Percentiles rank a stretch among this genome's conserved stretches.
phyloP scores from a whole-genome alignment of 2,888 invertebrate species.

The Cataglyphis altisquamis region DNA sequence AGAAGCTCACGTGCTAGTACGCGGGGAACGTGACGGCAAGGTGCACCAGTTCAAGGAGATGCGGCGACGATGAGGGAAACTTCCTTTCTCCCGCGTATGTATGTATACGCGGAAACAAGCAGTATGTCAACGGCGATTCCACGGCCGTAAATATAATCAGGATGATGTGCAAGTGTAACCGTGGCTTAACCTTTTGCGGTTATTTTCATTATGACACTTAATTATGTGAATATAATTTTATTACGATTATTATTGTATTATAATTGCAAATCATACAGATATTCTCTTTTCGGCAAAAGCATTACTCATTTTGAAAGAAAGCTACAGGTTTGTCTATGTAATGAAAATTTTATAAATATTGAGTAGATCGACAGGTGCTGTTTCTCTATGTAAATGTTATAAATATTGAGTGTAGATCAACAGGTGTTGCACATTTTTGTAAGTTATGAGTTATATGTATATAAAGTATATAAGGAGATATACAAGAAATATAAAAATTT shows the following conservation, averaged over 20 bases:
- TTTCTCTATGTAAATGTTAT: no score
- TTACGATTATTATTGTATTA: not conserved
- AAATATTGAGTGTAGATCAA: no score
- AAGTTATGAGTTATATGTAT: not conserved
- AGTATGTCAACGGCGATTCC: conserved; percentile 25
- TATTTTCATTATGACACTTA: conserved; percentile 27
- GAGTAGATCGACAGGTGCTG: not conserved
- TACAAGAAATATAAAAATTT: not conserved
- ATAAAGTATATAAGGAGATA: not conserved
- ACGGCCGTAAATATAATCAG: conserved; percentile 17
- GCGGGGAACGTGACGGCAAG: conserved; percentile 33
- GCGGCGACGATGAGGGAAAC: conserved; percentile 60
- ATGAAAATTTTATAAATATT: not conserved
- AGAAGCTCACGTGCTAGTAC: conserved; percentile 13
- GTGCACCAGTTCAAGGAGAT: conserved; percentile 58
- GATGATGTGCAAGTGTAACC: conserved; percentile 6
- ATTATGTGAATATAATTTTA: conserved; percentile 3
- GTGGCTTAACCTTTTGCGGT: conserved; percentile 5
- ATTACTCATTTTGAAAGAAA: conserved; percentile 6
- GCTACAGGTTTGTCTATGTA: not conserved
- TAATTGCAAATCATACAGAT: not conserved
- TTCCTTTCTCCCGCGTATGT: conserved; percentile 67
- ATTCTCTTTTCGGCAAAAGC: not conserved
- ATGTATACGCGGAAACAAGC: conserved; percentile 41
- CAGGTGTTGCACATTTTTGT: not conserved